Percentiles rank a stretch among this genome's conserved stretches.
Conservation (phyloP, 2,797 vertebrate genomes). For the Lagorchestes hirsutus region DNA sequence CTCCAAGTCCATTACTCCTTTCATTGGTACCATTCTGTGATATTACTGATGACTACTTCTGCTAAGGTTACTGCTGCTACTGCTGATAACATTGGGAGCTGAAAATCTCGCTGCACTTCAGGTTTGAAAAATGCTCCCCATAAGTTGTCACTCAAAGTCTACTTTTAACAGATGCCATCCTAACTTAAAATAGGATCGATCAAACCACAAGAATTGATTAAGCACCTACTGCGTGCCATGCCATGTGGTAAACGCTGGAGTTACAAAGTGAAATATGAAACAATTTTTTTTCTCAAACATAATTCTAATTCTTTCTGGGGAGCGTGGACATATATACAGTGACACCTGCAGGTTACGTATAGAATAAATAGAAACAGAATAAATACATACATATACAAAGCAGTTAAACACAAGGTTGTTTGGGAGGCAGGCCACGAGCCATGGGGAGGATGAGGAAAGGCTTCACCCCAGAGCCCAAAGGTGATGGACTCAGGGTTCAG, state of each 20-base stretch:
- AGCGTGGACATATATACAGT: neutral
- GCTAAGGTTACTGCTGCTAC: neutral
- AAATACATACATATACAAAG: neutral
- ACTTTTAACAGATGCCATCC: constrained; percentile 41
- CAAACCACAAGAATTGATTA: neutral
- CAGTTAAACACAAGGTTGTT: neutral
- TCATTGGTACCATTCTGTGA: neutral
- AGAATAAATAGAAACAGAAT: neutral
- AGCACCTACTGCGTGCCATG: neutral
- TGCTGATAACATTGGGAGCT: neutral
- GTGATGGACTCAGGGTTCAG: neutral
- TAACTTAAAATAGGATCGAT: constrained; percentile 38
- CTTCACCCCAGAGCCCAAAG: neutral
- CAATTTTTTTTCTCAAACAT: neutral
- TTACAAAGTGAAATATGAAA: neutral
- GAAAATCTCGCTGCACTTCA: neutral
- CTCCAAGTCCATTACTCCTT: neutral
- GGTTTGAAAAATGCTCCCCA: neutral
- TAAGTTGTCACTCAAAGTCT: neutral
- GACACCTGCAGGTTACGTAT: neutral
- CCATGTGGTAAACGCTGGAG: neutral
- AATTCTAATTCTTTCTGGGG: neutral
- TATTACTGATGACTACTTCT: neutral
- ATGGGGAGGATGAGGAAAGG: neutral
- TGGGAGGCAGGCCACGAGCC: neutral